Conservation (phyloP, 2,113 vertebrate genomes). For the Petrocephalus zakoni region DNA sequence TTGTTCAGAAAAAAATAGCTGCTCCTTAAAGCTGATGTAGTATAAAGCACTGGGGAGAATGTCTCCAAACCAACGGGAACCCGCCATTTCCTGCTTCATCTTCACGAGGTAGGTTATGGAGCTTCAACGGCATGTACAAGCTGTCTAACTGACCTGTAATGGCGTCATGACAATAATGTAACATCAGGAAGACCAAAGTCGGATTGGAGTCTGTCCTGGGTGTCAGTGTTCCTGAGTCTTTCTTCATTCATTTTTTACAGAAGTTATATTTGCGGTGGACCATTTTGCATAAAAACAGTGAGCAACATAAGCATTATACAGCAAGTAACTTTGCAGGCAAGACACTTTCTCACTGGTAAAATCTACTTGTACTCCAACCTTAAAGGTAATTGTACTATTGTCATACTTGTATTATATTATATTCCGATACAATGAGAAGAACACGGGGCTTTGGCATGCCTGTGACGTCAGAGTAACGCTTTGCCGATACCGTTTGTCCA, state of each 20-base stretch:
- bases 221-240: neutral
- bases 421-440: neutral
- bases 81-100: neutral
- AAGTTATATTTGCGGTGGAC: neutral
- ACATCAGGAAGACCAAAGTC: neutral
- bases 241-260: neutral
- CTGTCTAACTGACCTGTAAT: neutral
- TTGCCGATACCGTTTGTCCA: neutral
- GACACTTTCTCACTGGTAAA: neutral
- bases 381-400: neutral
- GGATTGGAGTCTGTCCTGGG: neutral
- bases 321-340: neutral
- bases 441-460: neutral
- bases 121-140: neutral
- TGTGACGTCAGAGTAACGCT: neutral
- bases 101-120: neutral
- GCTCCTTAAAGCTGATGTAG: neutral
- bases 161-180: neutral
- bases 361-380: neutral
- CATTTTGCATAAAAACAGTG: neutral
- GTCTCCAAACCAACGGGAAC: neutral
- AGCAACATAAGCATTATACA: neutral
- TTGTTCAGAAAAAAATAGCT: neutral
- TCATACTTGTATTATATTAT: neutral
- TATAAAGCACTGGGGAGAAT: neutral